A percentile compares a stretch with the other conserved stretches of the same genome.
Conservation (phyloP, 37 sponge, comb jelly and placozoan genomes). For the Chondrilla cf. caribensis region DNA sequence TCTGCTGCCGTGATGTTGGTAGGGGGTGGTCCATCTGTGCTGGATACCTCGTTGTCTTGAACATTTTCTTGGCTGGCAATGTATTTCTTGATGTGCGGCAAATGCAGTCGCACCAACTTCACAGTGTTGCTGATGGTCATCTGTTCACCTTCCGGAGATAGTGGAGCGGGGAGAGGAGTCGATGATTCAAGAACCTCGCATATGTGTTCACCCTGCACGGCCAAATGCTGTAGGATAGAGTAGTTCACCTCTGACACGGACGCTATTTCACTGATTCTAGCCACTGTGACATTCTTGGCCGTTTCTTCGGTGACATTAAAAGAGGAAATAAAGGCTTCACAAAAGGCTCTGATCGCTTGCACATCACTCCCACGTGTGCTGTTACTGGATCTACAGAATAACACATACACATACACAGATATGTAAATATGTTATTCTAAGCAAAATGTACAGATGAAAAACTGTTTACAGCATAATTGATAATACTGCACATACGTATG, state of each 20-base stretch:
- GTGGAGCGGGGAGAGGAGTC: background rate
- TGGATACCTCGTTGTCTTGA: slow-evolving; percentile 1
- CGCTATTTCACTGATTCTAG: background rate
- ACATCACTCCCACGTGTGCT: background rate
- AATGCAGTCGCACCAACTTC: background rate
- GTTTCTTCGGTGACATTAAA: background rate
- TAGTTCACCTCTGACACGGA: background rate
- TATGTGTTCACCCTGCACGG: background rate
- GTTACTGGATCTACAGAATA: background rate
- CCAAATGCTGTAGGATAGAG: background rate
- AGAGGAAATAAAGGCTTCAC: background rate
- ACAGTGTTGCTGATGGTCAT: background rate
- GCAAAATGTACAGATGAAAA: no score
- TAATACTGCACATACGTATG: no score
- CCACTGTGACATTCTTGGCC: background rate
- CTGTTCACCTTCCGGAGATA: background rate
- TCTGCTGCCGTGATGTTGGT: background rate
- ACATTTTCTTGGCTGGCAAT: background rate
- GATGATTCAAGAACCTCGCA: background rate
- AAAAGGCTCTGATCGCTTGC: background rate
- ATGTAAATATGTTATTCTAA: no score
- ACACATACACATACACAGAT: no score
- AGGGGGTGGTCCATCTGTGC: background rate
- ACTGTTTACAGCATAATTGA: no score
- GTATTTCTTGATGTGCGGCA: background rate